Base-by-base conservation (phyloP, 2,113 vertebrate species). In the Coreoperca whiteheadi region DNA sequence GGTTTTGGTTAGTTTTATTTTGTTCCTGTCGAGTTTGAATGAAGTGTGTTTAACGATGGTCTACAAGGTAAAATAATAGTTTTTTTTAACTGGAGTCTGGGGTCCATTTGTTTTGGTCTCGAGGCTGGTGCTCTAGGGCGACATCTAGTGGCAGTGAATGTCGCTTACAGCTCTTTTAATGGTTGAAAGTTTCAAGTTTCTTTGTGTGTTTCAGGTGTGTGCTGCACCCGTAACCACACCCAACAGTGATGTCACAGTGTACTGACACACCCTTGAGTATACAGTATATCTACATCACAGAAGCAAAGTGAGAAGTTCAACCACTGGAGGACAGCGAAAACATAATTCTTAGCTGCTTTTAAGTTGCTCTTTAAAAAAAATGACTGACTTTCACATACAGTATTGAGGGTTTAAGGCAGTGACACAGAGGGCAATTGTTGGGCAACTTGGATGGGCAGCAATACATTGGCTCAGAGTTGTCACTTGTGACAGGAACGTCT, bases 371-470 rank as follows among this genome's bases (percentile, higher is more conserved):
- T 54, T 30, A 10, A 53, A 18, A 30, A 60, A 46, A 28, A 28
- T 41, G 11, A 39, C n/a, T 9, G 59, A n/a, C 37, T 48, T 66
- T 46, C 39, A 32, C 64, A 51, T 11, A 2, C 43, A 48, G 56
- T 15, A 9, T 48, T 12, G 10, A 63, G 68, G 63, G 8, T 28
- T 69, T 11, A 59, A 74, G 57, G 65, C 70, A 67, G 74, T 66
- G 43, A 75, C 0, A 75, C 82, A 84, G 21, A 56, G 79, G 59
- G 18, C 57, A 69, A 11, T 1, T 66, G 79, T 85, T 79, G 61
- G 54, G 75, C n/a, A 82, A 75, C 53, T 75, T 21, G 34, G 66
- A 66, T 6, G 51, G 1, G 11, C 34, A 18, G 63, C 74, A 32
- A 63, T 30, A 30, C 41, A 12, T 15, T 53, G 60, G 48, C 79